Percentiles rank a stretch among this genome's conserved stretches.
Conservation (phyloP, 2,797 vertebrate genomes). For the Aulostomus chinensis region DNA sequence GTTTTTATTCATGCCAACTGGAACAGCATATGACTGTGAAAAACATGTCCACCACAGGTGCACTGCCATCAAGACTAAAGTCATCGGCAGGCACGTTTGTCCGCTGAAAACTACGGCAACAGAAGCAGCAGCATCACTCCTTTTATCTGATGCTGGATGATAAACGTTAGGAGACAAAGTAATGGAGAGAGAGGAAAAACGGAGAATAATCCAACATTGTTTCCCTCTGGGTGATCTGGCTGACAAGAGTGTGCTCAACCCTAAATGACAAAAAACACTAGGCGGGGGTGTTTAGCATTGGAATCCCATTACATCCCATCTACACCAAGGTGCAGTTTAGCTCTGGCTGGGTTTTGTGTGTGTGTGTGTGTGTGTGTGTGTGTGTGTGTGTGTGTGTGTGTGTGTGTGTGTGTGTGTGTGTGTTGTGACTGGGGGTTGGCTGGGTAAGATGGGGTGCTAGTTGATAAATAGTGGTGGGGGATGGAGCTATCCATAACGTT, state of each 20-base stretch:
- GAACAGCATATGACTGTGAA: not conserved
- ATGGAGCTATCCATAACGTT: conserved; percentile 80
- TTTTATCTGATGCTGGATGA: conserved; percentile 51
- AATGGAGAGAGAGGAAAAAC: conserved; percentile 4
- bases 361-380: conserved; percentile 42
- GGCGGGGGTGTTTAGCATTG: conserved; percentile 75
- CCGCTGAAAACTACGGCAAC: conserved; percentile 31
- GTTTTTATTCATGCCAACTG: not conserved
- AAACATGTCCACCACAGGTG: too few relatives aligned
- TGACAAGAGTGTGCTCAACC: conserved; percentile 60
- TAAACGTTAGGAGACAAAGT: conserved; percentile 56
- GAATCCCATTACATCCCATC: conserved; percentile 75
- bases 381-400: conserved; percentile 48
- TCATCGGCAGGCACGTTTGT: conserved; percentile 24
- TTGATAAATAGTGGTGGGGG: conserved; percentile 77
- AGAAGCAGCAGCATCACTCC: conserved; percentile 19
- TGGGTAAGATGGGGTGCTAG: conserved; percentile 53
- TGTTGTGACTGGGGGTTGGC: conserved; percentile 47
- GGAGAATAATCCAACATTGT: conserved; percentile 64
- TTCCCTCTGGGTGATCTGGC: conserved; percentile 69
- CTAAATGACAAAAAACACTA: conserved; percentile 74
- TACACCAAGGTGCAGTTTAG: conserved; percentile 51
- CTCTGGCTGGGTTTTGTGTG: conserved; percentile 41
- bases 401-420: conserved; percentile 41
- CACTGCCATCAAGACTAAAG: conserved; percentile 26